Evolutionary conservation across 37 sponge, comb jelly and placozoan species (phyloP).

Genomic region (Petrosia ficiformis): DNA sequence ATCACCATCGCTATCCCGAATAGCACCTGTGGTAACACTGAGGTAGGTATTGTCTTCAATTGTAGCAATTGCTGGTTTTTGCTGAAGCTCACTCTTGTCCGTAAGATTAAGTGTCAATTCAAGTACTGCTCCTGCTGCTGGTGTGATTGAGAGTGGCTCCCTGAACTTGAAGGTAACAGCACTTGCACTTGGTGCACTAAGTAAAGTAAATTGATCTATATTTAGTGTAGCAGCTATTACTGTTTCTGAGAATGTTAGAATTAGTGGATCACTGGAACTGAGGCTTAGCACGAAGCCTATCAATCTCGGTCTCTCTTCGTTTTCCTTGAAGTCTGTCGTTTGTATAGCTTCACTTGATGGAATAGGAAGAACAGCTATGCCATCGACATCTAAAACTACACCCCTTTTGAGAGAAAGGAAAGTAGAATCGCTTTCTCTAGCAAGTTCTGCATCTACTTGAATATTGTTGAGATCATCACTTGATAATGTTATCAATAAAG

Average conservation of each 20-base stretch:
- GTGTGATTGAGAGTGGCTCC: constrained; percentile 27
- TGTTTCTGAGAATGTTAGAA: constrained; percentile 88
- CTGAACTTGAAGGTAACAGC: constrained; percentile 30
- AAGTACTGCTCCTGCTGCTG: constrained; percentile 53
- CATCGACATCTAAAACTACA: constrained; percentile 54
- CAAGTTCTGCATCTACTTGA: constrained; percentile 38
- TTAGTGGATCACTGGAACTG: constrained; percentile 60
- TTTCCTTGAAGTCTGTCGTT: constrained; percentile 43
- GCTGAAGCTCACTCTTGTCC: constrained; percentile 65
- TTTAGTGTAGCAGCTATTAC: constrained; percentile 35
- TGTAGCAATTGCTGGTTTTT: constrained; percentile 66
- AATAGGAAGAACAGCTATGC: constrained; percentile 48
- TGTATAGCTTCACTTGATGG: constrained; percentile 26
- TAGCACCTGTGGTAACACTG: constrained; percentile 51
- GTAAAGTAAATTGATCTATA: constrained; percentile 44
- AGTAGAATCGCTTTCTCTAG: constrained; percentile 34
- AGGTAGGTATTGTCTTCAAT: constrained; percentile 71
- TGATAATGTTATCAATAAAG: constrained; percentile 27
- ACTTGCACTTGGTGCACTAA: constrained; percentile 37
- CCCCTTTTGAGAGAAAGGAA: constrained; percentile 62
- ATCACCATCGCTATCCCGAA: constrained; percentile 57
- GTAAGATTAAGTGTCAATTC: constrained; percentile 45
- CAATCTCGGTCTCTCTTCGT: constrained; percentile 52
- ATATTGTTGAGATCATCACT: constrained; percentile 52
- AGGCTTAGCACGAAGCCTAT: constrained; percentile 73